Evolutionary conservation across 2,113 vertebrate species (phyloP).

Genomic region (Malaclemys terrapin): DNA sequence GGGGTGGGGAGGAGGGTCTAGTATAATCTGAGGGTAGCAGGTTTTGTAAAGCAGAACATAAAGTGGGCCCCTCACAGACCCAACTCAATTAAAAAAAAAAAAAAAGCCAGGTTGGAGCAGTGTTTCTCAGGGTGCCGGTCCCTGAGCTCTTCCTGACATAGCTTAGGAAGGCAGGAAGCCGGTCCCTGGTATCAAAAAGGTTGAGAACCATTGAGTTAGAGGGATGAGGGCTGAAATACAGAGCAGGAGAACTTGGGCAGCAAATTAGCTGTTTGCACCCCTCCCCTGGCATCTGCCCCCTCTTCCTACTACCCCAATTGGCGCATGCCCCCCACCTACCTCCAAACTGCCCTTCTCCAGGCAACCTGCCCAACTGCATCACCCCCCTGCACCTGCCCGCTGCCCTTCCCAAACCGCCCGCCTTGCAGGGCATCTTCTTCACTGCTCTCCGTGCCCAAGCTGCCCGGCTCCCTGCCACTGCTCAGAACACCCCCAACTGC

Average conservation of each 20-base stretch:
- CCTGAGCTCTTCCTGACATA: background rate
- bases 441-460: too few species aligned
- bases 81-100: background rate
- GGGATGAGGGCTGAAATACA: background rate
- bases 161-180: background rate
- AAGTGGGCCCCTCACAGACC: background rate
- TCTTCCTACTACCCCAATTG: background rate
- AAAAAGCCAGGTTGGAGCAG: background rate
- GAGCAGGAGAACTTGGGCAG: background rate
- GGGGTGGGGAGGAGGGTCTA: background rate
- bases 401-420: background rate
- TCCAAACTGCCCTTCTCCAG: too few species aligned
- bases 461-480: too few species aligned
- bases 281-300: background rate
- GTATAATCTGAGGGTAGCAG: background rate
- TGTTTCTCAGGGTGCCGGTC: background rate
- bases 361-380: background rate
- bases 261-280: background rate
- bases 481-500: background rate
- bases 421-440: background rate
- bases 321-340: accelerated
- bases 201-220: background rate
- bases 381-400: background rate
- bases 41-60: background rate
- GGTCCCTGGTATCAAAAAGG: background rate